A percentile compares a stretch with the other conserved stretches of the same genome.
Conservation (phyloP, 1,140 invertebrate genomes). For the Antheraea pernyi region DNA sequence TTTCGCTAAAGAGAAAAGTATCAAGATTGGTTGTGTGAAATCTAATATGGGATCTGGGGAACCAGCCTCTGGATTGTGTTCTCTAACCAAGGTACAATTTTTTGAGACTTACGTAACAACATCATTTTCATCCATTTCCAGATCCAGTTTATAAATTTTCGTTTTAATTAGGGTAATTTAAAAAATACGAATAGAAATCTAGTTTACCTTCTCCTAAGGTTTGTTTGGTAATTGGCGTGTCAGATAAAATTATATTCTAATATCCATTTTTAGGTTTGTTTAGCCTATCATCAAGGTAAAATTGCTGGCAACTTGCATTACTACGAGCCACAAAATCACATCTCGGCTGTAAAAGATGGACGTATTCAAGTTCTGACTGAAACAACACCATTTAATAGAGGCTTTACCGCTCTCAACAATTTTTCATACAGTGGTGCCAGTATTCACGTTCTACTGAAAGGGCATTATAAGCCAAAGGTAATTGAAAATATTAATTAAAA, state of each 20-base stretch:
- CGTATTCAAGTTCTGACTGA: constrained; percentile 85
- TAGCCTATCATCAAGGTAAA: constrained; percentile 89
- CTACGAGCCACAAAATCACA: constrained; percentile 84
- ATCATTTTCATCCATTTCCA: too few species aligned
- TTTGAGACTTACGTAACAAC: not conserved
- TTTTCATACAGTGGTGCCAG: constrained; percentile 94
- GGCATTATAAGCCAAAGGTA: constrained; percentile 53
- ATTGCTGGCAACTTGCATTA: constrained; percentile 96
- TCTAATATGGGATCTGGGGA: constrained; percentile 88
- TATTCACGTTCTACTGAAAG: constrained; percentile 90
- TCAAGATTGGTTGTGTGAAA: constrained; percentile 86
- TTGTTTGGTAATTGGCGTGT: not conserved
- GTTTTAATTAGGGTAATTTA: too few species aligned
- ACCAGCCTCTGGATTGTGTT: constrained; percentile 81
- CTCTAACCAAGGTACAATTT: constrained; percentile 80
- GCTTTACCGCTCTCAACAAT: constrained; percentile 91
- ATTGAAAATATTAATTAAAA: not conserved
- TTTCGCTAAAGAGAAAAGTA: constrained; percentile 66
- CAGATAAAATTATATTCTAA: not conserved
- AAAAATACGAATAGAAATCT: too few species aligned
- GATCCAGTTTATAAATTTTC: too few species aligned
- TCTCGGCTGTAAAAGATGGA: constrained; percentile 90
- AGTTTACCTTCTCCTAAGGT: too few species aligned
- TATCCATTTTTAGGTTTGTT: constrained; percentile 27
- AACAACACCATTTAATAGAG: constrained; percentile 87